Base-by-base conservation (phyloP, 2,797 vertebrate species). In the Anisognathus igniventris region DNA sequence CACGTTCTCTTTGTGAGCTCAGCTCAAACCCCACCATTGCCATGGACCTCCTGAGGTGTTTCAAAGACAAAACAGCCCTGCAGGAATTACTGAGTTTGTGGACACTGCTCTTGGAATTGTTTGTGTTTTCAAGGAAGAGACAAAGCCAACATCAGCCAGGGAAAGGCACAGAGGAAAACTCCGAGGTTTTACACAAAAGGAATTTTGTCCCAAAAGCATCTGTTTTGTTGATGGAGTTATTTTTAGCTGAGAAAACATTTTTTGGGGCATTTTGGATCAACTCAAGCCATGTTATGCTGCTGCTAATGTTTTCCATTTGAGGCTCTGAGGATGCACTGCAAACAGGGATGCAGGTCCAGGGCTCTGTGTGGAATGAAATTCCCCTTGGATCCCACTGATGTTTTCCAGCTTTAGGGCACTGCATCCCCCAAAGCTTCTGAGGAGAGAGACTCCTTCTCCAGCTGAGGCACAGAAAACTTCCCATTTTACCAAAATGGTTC, bases 201-300 rank as follows among this genome's bases (percentile, higher is more conserved):
- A 53, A 25, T 42, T 54, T 37, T 92, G 80, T 86, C 90, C 87
- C 82, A 68, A 42, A 95, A 91, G 76, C 31, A 1, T 44, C 71
- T 93, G 1, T 92, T 86, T 92, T 96, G 73, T 81, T 67, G 90
- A 23, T 33, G 44, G 33, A 70, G 84, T 60, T 93, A 95, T 95
- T 93, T 91, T 96, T 93, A 96, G 79, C 85, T 88, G 81, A 92
- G 73, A 93, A 94, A 96, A 96, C 85, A 90, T 71, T 65, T 78
- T 85, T 74, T 35, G 78, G 94, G 93, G 94, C 51, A 72, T 92
- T 92, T 92, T 92, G 94, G 90, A 95, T 88, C 82, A 25, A 31
- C 47, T 81, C 16, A 19, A 86, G 93, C 39, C 62, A 19, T 68
- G 56, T 39, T 92, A 50, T 27, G 88, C 91, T 83, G 27, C 50